Evolutionary conservation across 2,797 vertebrate species (phyloP).

Genomic region (Sarcoramphus papa): DNA sequence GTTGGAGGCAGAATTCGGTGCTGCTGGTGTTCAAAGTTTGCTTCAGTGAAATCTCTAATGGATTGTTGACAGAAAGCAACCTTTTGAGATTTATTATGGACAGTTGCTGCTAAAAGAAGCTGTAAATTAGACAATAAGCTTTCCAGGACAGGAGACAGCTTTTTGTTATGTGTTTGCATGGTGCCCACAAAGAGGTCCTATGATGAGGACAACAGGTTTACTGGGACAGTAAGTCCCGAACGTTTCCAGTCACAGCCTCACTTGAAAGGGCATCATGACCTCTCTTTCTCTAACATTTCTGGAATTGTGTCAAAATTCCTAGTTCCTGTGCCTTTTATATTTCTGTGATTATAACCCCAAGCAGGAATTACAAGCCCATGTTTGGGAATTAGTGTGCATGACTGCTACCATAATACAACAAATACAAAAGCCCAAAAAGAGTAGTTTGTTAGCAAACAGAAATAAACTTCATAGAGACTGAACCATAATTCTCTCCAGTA

Average conservation of each 20-base stretch:
- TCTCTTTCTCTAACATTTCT: neutral
- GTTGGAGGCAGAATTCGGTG: neutral
- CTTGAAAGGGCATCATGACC: neutral
- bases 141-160: neutral
- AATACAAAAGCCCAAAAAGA: neutral
- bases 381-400: neutral
- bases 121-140: conserved; percentile 4
- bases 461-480: neutral
- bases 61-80: neutral
- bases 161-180: neutral
- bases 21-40: neutral
- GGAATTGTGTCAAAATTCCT: neutral
- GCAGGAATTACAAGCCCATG: neutral
- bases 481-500: neutral
- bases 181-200: neutral
- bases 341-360: neutral
- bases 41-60: neutral
- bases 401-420: neutral
- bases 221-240: neutral
- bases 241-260: neutral
- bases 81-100: neutral
- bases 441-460: neutral
- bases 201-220: conserved; percentile 26
- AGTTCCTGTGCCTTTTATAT: neutral
- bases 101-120: neutral